Conservation (phyloP, 2,113 vertebrate genomes). For the Pseudolaguvia tuberculata region DNA sequence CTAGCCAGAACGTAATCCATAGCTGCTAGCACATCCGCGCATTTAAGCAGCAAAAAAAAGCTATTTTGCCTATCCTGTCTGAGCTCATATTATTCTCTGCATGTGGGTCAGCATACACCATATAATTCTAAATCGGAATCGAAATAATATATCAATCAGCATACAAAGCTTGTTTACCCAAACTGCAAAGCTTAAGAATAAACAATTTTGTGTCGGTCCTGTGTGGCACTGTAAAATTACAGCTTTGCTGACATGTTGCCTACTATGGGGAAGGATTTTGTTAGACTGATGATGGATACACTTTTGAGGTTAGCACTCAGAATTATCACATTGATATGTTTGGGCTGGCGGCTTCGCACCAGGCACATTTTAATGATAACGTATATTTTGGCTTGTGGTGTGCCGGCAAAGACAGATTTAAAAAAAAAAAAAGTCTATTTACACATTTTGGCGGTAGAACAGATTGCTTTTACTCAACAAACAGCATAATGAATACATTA, state of each 20-base stretch:
- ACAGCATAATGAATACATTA: neutral
- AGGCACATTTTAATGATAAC: conserved; percentile 24
- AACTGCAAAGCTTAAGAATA: conserved; percentile 55
- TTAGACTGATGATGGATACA: conserved; percentile 11
- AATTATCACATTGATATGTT: conserved; percentile 21
- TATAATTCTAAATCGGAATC: conserved; percentile 48
- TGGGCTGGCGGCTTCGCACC: conserved; percentile 6
- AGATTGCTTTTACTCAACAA: conserved; percentile 6
- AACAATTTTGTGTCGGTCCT: conserved; percentile 56
- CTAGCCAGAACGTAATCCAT: conserved; percentile 50
- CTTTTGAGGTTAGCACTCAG: conserved; percentile 19
- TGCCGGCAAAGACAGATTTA: neutral
- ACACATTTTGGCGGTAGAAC: conserved; percentile 6
- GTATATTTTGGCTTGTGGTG: conserved; percentile 21
- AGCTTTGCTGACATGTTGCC: conserved; percentile 14
- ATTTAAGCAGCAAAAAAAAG: conserved; percentile 54
- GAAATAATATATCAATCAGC: conserved; percentile 54
- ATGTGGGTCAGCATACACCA: conserved; percentile 51
- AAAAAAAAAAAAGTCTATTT: no score
- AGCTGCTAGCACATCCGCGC: conserved; percentile 52
- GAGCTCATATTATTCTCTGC: conserved; percentile 36
- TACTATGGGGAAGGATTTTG: conserved; percentile 20
- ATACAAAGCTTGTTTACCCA: conserved; percentile 57
- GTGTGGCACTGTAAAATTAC: conserved; percentile 38
- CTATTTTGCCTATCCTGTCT: conserved; percentile 37